Evolutionary conservation across 2,113 vertebrate species (phyloP).

Genomic region (Bothrops jararaca): DNA sequence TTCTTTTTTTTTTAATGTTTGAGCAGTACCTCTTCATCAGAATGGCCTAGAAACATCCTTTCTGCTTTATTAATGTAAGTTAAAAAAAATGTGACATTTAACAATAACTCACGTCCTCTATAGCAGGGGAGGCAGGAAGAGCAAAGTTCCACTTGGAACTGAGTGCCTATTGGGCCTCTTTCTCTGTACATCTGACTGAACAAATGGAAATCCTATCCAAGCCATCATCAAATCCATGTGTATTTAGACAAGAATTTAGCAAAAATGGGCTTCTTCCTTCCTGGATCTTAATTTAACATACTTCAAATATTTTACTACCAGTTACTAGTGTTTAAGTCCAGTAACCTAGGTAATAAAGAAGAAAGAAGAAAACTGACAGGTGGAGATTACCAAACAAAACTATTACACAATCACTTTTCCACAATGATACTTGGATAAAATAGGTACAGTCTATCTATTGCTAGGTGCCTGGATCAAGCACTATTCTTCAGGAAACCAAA

Average conservation of each 20-base stretch:
- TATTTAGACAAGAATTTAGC: neutral
- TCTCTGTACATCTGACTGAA: neutral
- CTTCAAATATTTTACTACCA: neutral
- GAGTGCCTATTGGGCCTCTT: neutral
- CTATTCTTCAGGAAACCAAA: neutral
- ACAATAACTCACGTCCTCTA: neutral
- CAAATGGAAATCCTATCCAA: neutral
- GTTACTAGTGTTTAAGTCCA: neutral
- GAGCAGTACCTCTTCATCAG: neutral
- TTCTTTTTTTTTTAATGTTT: conserved; percentile 14
- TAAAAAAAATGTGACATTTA: neutral
- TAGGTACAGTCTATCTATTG: neutral
- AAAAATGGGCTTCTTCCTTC: neutral
- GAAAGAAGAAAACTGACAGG: neutral
- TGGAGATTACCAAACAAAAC: neutral
- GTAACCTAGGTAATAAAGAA: neutral
- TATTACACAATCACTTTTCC: neutral
- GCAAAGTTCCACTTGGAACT: neutral
- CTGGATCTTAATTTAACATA: neutral
- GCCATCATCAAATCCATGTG: neutral
- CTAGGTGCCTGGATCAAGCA: neutral
- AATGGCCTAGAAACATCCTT: conserved; percentile 9
- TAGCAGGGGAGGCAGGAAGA: neutral
- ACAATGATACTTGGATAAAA: neutral
- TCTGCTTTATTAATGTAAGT: neutral